Base-by-base conservation (phyloP, 2,113 vertebrate species). In the Menura novaehollandiae region DNA sequence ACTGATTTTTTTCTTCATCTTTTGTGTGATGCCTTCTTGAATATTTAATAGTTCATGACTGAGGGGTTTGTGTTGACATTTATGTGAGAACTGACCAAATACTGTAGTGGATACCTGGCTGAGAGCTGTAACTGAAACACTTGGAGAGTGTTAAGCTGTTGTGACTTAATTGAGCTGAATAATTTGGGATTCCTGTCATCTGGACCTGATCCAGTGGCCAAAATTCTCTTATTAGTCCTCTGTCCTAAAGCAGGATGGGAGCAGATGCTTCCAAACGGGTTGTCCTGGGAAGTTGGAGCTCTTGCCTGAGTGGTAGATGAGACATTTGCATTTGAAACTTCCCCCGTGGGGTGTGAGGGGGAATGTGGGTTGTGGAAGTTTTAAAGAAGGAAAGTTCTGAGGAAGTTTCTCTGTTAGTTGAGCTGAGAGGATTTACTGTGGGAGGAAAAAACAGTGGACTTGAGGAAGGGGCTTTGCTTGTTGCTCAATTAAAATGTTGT, bases 191-290 rank as follows among this genome's bases (percentile, higher is more conserved):
- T 83, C 67, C 39, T 15, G 6, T 62, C 33, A 7, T 19, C 19
- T 39, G 53, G 35, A 16, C 22, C n/a, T 59, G 69, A n/a, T 17
- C 39, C 11, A 51, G 63, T 10, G 60, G 78, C 47, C 47, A 43
- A 4, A 63, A 79, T 82, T 47, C 32, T 7, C 46, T 41, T 24
- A 0, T 2, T 35, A 41, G 27, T 23, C n/a, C 46, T 7, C 0
- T 7, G 33, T 52, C 55, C 77, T 74, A 9, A 37, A 30, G 85
- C 60, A 67, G 77, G n/a, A 9, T 55, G 47, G 33, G 51, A 20
- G 1, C 15, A 21, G 63, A 11, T 44, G 35, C 44, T 62, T 59
- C 30, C 55, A 24, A 2, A 19, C 0, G 1, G 43, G 0, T 15
- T 79, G 49, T 59, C 12, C n/a, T 63, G 69, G 51, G 39, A 32